Evolutionary conservation across 2,888 invertebrate species (phyloP).

Genomic region (Micoletzkya japonica): DNA sequence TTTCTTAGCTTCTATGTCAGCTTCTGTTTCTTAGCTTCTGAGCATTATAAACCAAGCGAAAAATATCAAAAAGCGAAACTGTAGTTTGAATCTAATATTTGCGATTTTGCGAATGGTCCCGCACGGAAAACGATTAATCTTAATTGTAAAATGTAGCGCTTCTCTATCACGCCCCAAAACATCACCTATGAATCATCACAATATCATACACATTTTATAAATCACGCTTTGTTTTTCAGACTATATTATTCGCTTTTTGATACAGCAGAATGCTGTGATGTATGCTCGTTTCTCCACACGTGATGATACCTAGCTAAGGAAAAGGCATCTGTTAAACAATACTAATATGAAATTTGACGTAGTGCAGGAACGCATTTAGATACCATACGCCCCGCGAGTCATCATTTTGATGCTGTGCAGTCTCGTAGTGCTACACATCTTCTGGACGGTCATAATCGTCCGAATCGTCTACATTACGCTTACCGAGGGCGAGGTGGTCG

Average conservation of each 20-base stretch:
- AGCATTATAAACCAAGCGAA: too few relatives aligned
- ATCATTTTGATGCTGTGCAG: conserved; percentile 49
- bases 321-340: too few relatives aligned
- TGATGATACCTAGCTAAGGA: too few relatives aligned
- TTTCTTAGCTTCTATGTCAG: not conserved
- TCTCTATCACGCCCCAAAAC: too few relatives aligned
- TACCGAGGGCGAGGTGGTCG: conserved; percentile 37
- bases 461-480: conserved; percentile 34
- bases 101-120: too few relatives aligned
- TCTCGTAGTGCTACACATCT: conserved; percentile 54
- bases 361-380: conserved; percentile 26
- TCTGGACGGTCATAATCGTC: conserved; percentile 58
- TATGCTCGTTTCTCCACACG: not conserved
- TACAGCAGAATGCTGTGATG: not conserved
- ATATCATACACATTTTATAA: not conserved
- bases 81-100: too few relatives aligned
- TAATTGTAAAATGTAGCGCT: too few relatives aligned
- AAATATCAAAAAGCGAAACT: too few relatives aligned
- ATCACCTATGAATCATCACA: not conserved
- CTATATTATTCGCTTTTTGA: not conserved
- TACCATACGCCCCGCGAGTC: conserved; percentile 55
- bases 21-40: too few relatives aligned
- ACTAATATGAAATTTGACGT: too few relatives aligned
- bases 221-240: not conserved
- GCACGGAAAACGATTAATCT: too few relatives aligned